Conservation (phyloP, 2,888 invertebrate genomes). For the Merodon equestris region DNA sequence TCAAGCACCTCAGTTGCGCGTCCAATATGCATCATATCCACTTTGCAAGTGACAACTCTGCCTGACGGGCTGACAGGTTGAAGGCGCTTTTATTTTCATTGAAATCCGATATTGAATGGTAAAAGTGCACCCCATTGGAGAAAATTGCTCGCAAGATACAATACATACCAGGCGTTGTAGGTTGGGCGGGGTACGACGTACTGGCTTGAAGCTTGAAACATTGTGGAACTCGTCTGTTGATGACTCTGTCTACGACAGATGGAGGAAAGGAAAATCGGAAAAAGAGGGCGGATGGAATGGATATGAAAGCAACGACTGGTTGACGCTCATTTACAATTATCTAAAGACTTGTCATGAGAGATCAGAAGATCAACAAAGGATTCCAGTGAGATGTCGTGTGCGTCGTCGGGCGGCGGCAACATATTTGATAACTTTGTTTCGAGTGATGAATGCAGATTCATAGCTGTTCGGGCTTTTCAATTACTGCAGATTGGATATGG, state of each 20-base stretch:
- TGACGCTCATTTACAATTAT: constrained; percentile 58
- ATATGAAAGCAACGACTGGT: not conserved
- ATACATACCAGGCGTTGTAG: no score
- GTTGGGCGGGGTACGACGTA: no score
- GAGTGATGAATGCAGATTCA: constrained; percentile 36
- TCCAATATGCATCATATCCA: constrained; percentile 68
- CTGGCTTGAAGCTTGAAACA: no score
- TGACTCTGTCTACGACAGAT: constrained; percentile 48
- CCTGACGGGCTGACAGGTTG: constrained; percentile 59
- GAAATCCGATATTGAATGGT: constrained; percentile 64
- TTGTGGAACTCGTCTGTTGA: constrained; percentile 34
- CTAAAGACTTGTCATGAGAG: constrained; percentile 52
- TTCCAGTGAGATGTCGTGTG: constrained; percentile 49
- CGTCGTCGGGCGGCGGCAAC: no score
- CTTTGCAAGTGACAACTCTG: constrained; percentile 62
- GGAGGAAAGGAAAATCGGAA: no score
- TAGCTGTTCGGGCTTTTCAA: constrained; percentile 28
- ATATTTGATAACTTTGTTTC: constrained; percentile 40
- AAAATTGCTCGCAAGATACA: constrained; percentile 16
- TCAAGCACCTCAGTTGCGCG: constrained; percentile 51
- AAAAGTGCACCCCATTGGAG: constrained; percentile 40
- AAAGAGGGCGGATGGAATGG: constrained; percentile 2
- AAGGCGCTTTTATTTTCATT: constrained; percentile 68
- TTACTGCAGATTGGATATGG: constrained; percentile 18
- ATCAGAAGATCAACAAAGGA: constrained; percentile 61